Conservation (phyloP, 2,888 invertebrate genomes). For the Campoletis raptor region DNA sequence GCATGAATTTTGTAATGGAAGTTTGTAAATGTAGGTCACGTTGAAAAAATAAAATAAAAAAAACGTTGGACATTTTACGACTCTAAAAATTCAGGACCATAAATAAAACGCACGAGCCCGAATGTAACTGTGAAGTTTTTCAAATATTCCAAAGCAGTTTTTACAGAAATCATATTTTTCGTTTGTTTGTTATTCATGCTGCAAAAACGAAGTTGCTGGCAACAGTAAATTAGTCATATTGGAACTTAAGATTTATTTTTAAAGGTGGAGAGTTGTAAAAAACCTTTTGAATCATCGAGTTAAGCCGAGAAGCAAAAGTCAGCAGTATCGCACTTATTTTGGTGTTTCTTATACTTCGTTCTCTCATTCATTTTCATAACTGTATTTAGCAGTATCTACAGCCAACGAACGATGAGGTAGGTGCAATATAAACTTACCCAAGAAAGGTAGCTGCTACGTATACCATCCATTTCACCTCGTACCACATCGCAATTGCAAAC, state of each 20-base stretch:
- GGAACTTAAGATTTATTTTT: conserved; percentile 20
- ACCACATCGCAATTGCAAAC: conserved; percentile 76
- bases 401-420: conserved; percentile 11
- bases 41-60: not conserved
- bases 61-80: not conserved
- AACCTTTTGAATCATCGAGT: conserved; percentile 41
- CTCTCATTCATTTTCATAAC: conserved; percentile 23
- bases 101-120: not conserved
- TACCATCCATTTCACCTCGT: conserved; percentile 79
- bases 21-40: not conserved
- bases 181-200: not conserved
- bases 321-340: conserved; percentile 29
- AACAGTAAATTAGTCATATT: conserved; percentile 20
- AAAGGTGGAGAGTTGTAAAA: not conserved
- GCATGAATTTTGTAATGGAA: not conserved
- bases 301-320: not conserved
- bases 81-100: not conserved
- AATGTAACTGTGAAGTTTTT: not conserved
- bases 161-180: not conserved
- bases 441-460: conserved; percentile 77
- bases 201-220: not conserved
- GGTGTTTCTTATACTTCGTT: conserved; percentile 6
- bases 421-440: conserved; percentile 74
- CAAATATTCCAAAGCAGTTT: not conserved
- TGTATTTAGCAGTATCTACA: conserved; percentile 19